Base-by-base conservation (phyloP, 1,140 invertebrate genomes). In the Drosophila lacteicornis region DNA sequence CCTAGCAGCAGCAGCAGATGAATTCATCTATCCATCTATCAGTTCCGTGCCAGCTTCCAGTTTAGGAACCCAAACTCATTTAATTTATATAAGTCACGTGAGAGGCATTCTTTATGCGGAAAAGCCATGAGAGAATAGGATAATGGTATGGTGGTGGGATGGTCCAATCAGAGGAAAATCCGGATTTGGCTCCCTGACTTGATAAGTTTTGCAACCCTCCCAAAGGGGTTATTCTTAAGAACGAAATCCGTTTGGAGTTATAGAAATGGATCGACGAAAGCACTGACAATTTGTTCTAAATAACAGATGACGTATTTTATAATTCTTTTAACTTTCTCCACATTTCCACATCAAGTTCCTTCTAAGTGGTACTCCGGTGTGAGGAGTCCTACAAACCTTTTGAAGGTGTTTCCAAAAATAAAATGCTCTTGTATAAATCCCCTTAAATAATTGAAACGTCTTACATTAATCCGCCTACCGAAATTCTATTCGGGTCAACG, bases 31-130 rank as follows among this genome's bases (percentile, higher is more conserved):
- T 60, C 58, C 46, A 60, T 76, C 73, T 80, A 69, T 80, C 62
- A 69, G 73, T 58, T 70, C 25, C 33, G 40, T 70, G 65, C 53
- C 78, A 63, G 79, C 61, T 56, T 68, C 67, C 67, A 69, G 27
- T 53, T 25, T 12, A 13, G 17, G 8, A 45, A 25, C 19, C 43
- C 30, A 36, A 73, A 73, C 77, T 61, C 82, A 84, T 84, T 84
- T 84, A 76, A 84, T 84, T 84, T 84, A 80, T 84, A 84, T 67
- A 84, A 84, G 77, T 84, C 82, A 84, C 81, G 82, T 84, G 81
- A 84, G 81, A 67, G 56, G 77, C 67, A 84, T 84, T 83, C 80
- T 83, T 82, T 82, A 81, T 82, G 67, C 27, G 47, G 43, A 19
- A 55, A 55, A 55, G 53, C 33, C 8, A 55, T 22, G 53, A 55